Base-by-base conservation (phyloP, 2,888 invertebrate genomes). In the Holacanthella duospinosa region DNA sequence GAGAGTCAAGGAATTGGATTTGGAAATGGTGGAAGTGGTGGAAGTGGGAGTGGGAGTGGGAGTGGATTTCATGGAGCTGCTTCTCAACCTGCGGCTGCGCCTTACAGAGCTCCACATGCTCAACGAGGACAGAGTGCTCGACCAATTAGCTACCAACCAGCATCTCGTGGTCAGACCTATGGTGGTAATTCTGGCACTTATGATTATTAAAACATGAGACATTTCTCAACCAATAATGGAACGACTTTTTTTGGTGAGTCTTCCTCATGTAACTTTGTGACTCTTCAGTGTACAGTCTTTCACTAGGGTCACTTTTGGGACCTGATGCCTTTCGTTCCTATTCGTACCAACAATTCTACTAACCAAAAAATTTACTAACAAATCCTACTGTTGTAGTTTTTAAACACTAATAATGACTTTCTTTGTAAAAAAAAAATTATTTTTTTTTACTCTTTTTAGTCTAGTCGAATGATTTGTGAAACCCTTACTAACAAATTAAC, bases 61-160 rank as follows among this genome's bases (percentile, higher is more conserved):
- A 55, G 26, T 55, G 59, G 60, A 55, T 59, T 60, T 43, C 62
- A 55, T 58, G 64, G 56, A 19, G 64, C 59, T 2, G 64, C 59
- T 21, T 61, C 63, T 21, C 55, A 54, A 19, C 61, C 58, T 28
- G 21, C 43, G 12, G 43, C 64, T 1, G 29, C 63, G n/a, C 36
- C 36, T 16, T 48, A 48, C 48, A 9, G 48, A 9, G 48, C 48
- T 21, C 19, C 48, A 9, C 48, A 48, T 21, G 48, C n/a, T 48
- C 4, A 21, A 9, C 48, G 21, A 48, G 48, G 48, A n/a, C 48
- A 48, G 21, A 48, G 48, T 48, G 48, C 48, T 21, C 12, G 48
- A 48, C 48, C 48, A 48, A 21, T 21, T 21, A 48, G 48, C 21
- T 48, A 48, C 48, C 21, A 9, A 9, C 36, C 36, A 36, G 48